Percentiles rank a stretch among this genome's conserved stretches.
These are phyloP conservation scores for Nycticebus coucang DNA, from an alignment of 2,113 vertebrate genomes.

Conservation along the genomic window DNA sequence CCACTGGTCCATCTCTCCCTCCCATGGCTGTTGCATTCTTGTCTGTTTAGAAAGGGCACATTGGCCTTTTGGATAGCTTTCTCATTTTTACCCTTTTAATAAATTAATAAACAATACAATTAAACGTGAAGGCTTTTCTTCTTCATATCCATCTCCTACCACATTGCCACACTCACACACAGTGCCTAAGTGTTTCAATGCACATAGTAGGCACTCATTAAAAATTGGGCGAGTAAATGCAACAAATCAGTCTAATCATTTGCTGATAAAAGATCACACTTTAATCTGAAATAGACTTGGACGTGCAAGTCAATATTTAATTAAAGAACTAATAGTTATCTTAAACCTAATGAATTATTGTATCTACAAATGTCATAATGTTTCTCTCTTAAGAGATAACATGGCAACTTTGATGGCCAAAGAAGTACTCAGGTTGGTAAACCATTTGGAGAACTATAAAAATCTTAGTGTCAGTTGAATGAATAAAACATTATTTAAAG, in stretches of 20 bases:
- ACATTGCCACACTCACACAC: not conserved
- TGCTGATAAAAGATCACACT: constrained; percentile 39
- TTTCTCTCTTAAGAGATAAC: constrained; percentile 64
- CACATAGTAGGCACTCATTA: not conserved
- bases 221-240: not conserved
- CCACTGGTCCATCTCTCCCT: not conserved
- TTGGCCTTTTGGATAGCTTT: constrained; percentile 7
- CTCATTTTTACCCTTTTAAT: constrained; percentile 60
- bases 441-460: constrained; percentile 73
- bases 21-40: constrained; percentile 13
- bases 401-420: constrained; percentile 68
- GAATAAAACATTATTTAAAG: constrained; percentile 56
- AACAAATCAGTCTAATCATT: not conserved
- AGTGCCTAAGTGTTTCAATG: not conserved
- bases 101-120: constrained; percentile 53
- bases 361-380: constrained; percentile 82
- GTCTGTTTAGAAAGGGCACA: not conserved
- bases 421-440: constrained; percentile 70
- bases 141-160: not conserved
- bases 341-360: constrained; percentile 76
- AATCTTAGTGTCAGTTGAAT: constrained; percentile 44
- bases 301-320: constrained; percentile 82
- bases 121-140: not conserved
- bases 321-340: constrained; percentile 82
- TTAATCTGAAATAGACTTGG: constrained; percentile 73